Evolutionary conservation across 2,888 invertebrate species (phyloP), one percentile per base, ranked within the genome.

Genomic region (Torymus tubicola): DNA sequence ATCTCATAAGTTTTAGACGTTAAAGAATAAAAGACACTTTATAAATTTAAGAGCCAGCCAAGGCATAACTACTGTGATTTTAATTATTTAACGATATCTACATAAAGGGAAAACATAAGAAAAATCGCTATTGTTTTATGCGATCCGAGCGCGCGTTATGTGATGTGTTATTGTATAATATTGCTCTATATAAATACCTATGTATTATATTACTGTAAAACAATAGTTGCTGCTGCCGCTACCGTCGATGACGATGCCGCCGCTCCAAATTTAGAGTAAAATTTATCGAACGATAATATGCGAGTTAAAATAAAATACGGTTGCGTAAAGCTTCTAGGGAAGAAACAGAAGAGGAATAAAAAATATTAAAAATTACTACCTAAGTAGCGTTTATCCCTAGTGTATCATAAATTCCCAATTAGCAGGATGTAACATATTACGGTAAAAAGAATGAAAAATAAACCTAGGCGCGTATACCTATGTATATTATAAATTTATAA

Each of bases 61-160:
- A 87, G 90, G 90, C 90, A 90, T 90, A 89, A 90, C 90, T 90
- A 90, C 90, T 90, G 90, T 90, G 90, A 90, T 90, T 90, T 90
- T 90, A 90, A 90, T 90, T 90, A 90, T 90, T 90, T 90, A 90
- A 90, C 87, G 88, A 90, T 90, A 81, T 80, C 71, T 83, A 81
- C 80, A 82, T 83, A 81, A 82, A 84, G 57, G 82, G 71, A 75
- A 81, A 82, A 83, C 84, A 86, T 85, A 85, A 84, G 83, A 81
- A 74, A 81, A 87, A 86, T 86, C 88, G 86, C 85, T 85, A 85
- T 84, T 86, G 88, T 82, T 81, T 65, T 57, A 57, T 63, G 82
- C 81, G 82, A 58, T 81, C 76, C 67, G 87, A 86, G 85, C 87
- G 88, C 87, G 88, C 88, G 88, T 88, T 89, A 89, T 90, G 90